Evolutionary conservation across 2,797 vertebrate species (phyloP), one percentile per base, ranked within the genome.

Genomic region (Pempheris klunzingeri): DNA sequence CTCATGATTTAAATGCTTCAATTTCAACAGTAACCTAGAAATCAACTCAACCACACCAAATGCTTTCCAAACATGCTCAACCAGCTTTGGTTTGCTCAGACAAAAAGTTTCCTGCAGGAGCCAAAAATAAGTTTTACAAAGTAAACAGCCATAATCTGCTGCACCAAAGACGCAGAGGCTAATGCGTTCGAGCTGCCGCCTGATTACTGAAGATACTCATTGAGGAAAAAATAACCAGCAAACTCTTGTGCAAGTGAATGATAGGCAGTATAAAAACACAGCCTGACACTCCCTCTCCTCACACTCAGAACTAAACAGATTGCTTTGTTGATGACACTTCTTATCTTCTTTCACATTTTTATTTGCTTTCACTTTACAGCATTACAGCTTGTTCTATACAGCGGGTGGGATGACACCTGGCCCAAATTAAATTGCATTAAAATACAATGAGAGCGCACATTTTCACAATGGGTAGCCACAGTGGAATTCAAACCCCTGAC

Each of bases 401-500:
- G 65, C 78, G 4, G 14, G 10, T 6, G 36, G 4, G 52, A 53
- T 24, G 77, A 49, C 86, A 87, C 88, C 87, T 84, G 89, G 80
- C 61, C 65, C 64, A 59, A 74, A 80, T 87, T 60, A 75, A 81
- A 82, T 10, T 79, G 60, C 59, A 69, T 77, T 87, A 65, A 83
- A 84, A 76, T 49, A 49, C 71, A 81, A 72, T 65, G 62, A 74
- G 62, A 30, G 70, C 70, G 77, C 60, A 70, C 86, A 79, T 78
- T 80, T 74, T 85, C 77, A 87, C 80, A 87, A 86, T 77, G 69
- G 75, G 76, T 2, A 28, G 46, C 72, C 74, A 41, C 64, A 36
- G 83, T 52, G 81, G 77, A 78, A 83, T 32, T 82, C 71, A 30
- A 67, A 78, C 78, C 73, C 63, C 68, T 78, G 84, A 90, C 86